These are phyloP conservation scores for Clavelina lepadiformis DNA, from an alignment of 23 tunicate genomes.

Conservation along the genomic window DNA sequence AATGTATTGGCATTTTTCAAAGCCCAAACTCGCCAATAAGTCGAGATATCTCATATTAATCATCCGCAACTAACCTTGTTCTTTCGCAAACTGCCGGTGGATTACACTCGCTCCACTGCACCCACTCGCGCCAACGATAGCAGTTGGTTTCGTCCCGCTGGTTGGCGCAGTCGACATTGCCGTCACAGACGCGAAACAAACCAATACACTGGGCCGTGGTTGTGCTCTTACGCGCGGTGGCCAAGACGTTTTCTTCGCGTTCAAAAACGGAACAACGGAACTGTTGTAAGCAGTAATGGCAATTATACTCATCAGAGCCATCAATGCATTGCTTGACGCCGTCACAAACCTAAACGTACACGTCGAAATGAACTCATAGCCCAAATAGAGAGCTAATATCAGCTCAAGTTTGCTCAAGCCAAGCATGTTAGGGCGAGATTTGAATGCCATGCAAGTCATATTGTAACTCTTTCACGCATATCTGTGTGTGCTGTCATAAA, in stretches of 20 bases:
- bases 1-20: too few species aligned
- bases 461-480: too few species aligned
- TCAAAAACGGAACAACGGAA: constrained; percentile 55
- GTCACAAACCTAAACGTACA: constrained; percentile 71
- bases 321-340: constrained; percentile 73
- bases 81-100: constrained; percentile 37
- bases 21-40: too few species aligned
- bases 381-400: too few species aligned
- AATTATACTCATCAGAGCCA: constrained; percentile 82
- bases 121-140: constrained; percentile 70
- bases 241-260: constrained; percentile 6
- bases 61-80: constrained; percentile 59
- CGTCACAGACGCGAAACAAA: constrained; percentile 73
- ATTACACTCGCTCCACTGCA: constrained; percentile 56
- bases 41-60: too few species aligned
- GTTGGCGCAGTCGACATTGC: constrained; percentile 41
- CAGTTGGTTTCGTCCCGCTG: constrained; percentile 50
- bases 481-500: too few species aligned
- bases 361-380: too few species aligned
- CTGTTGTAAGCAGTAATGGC: constrained; percentile 63
- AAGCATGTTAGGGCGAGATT: too few species aligned
- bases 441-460: too few species aligned
- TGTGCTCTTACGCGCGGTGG: constrained; percentile 9
- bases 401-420: too few species aligned
- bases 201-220: constrained; percentile 75